phyloP scores from a whole-genome alignment of 2,797 vertebrate genomes.

The Sparidentex hasta region DNA sequence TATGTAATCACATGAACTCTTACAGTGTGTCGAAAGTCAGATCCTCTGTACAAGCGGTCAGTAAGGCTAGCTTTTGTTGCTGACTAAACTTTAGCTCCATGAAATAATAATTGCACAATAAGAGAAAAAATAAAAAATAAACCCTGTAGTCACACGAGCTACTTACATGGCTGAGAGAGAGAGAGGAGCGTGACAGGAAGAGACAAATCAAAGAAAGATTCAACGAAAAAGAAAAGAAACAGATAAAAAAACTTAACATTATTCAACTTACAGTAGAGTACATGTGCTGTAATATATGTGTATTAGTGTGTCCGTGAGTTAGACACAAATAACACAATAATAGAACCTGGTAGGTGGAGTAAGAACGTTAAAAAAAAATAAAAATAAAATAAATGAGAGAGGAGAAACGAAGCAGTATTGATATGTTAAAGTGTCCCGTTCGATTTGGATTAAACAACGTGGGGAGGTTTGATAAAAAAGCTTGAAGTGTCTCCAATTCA shows the following conservation, averaged over 20 bases:
- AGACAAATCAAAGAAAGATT: conserved; percentile 30
- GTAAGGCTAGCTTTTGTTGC: conserved; percentile 25
- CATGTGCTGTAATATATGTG: conserved; percentile 64
- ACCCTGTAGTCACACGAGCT: conserved; percentile 62
- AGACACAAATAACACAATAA: conserved; percentile 23
- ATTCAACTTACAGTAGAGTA: conserved; percentile 71
- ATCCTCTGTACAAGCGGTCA: conserved; percentile 22
- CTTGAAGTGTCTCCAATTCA: conserved; percentile 43
- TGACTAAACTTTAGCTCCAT: conserved; percentile 28
- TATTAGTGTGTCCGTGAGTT: conserved; percentile 53
- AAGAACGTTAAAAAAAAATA: conserved; percentile 11
- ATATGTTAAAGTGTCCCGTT: conserved; percentile 42
- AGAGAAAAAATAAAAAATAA: conserved; percentile 21
- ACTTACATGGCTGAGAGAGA: conserved; percentile 28
- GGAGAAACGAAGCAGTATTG: conserved; percentile 8
- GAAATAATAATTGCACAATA: conserved; percentile 55
- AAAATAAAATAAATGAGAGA: conserved; percentile 1
- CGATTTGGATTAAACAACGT: conserved; percentile 36
- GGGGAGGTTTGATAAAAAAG: conserved; percentile 35
- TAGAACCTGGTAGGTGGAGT: conserved; percentile 60
- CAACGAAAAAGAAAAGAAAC: conserved; percentile 27
- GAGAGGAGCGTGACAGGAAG: neutral
- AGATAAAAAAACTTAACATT: conserved; percentile 14
- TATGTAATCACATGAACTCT: conserved; percentile 6
- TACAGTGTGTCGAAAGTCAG: conserved; percentile 12